phyloP scores from a whole-genome alignment of 2,113 vertebrate species.

The Centrocercus urophasianus region DNA sequence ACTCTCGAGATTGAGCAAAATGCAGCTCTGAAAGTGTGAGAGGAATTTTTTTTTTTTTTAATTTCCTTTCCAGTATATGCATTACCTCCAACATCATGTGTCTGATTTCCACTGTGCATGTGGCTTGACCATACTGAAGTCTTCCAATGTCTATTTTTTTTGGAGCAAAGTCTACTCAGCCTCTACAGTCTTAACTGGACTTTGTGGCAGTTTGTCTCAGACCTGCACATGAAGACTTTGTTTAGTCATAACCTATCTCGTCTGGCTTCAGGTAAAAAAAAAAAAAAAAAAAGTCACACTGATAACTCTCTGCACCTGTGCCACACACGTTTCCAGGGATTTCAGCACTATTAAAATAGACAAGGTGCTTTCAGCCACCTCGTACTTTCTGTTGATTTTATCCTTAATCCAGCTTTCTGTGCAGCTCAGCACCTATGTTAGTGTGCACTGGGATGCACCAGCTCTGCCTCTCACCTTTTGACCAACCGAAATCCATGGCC shows the following conservation, averaged over 20 bases:
- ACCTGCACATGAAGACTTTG: background rate
- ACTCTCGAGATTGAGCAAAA: background rate
- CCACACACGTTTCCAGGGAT: background rate
- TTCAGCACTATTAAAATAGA: background rate
- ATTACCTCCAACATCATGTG: accelerated
- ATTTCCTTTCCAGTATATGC: background rate
- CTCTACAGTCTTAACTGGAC: background rate
- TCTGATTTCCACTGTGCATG: background rate
- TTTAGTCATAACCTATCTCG: background rate
- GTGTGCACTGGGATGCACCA: background rate
- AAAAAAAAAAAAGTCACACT: background rate
- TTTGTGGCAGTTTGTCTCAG: background rate
- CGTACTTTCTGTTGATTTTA: background rate
- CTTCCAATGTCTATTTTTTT: background rate
- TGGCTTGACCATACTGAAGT: background rate
- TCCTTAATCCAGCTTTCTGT: conserved; percentile 55
- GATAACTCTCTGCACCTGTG: background rate
- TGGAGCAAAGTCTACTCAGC: background rate
- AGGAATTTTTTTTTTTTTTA: background rate
- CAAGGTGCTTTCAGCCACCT: background rate
- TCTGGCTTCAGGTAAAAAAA: background rate
- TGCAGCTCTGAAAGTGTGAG: background rate
- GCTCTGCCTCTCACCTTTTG: background rate
- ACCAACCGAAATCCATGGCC: background rate
- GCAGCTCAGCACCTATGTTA: background rate